Evolutionary conservation across 1,140 invertebrate genomes (phyloP), one percentile per base, ranked within the genome.

Genomic region (Dinoponera quadriceps): DNA sequence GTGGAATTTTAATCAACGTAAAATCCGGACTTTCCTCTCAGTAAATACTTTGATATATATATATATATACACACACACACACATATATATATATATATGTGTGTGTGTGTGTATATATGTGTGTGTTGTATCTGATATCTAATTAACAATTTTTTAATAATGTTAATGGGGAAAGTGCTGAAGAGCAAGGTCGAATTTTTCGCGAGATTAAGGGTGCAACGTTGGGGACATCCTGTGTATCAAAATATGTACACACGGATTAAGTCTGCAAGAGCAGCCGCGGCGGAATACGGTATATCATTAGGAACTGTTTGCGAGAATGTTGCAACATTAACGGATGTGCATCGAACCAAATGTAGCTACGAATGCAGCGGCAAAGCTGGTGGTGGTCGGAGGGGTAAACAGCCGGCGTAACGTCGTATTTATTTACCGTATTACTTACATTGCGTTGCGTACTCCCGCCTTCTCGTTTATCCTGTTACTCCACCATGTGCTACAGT

Each of bases 361-460:
- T 44, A 27, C 63, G 44, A 44, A 18, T 29, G 74, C 48, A 48
- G 11, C 51, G 38, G 78, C 54, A 73, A 59, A 60, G 78, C 78
- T 27, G n/a, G 25, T 4, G 18, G 60, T 20, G 29, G 72, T 77
- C 48, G 51, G 60, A 54, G 57, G 16, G 18, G 49, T 77, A 75
- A 83, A 57, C 72, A 77, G 59, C 59, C 71, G 49, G 66, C 48
- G 60, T 75, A 82, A 63, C 27, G 68, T 22, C 80, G 80, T 82
- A 83, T 75, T 83, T 83, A 83, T 83, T 83, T 83, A 77, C 72
- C 25, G 51, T 75, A 75, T 75, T 83, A 83, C 72, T 83, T 65
- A 73, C 78, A 82, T 82, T 72, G 77, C 68, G 29, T 60, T 60
- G 55, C 78, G n/a, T 38, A 54, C 44, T 59, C 48, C 55, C 65